Evolutionary conservation across 2,797 vertebrate species (phyloP), one percentile per base, ranked within the genome.

Genomic region (Rhabdomys pumilio): DNA sequence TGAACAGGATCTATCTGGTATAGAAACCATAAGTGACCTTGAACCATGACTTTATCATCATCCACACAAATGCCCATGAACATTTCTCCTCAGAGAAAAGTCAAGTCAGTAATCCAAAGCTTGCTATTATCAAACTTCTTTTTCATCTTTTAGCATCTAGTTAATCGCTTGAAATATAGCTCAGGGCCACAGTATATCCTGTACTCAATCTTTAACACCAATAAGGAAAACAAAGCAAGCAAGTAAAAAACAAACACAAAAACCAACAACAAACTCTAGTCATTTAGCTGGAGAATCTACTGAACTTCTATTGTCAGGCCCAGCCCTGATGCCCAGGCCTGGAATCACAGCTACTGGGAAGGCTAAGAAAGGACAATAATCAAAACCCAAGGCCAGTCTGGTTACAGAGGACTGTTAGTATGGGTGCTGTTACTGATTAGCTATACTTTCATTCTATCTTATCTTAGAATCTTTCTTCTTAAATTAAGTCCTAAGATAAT

Each of bases 371-470:
- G 73, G 31, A 59, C 79, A 38, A 82, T 82, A 38, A 82, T 59
- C n/a, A 59, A 82, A 59, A 57, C 13, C 79, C 55, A 82, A 59
- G 55, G 55, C 79, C 20, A 59, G 19, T 6, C 29, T 50, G 50
- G 31, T 31, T 67, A 50, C 17, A 67, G 8, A 67, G 19, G 17
- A 50, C 82, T 24, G 38, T 19, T 22, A 26, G 53, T 41, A 53
- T 20, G 26, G 47, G 2, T 22, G 53, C 13, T 20, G 38, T 24
- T 63, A 90, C 24, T 82, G 29, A 83, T 91, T 55, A 76, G 57
- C 22, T 34, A 57, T 41, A 29, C 69, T 59, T 41, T 94, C 44
- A 95, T 80, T 79, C 91, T 86, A 93, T 93, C 67, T 77, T 92
- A 67, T 29, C 63, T 92, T 91, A 41, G 1, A 76, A 92, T 67